A percentile compares a stretch with the other conserved stretches of the same genome.
Conservation (phyloP, 2,888 invertebrate species). For the Nasonia oneida region DNA sequence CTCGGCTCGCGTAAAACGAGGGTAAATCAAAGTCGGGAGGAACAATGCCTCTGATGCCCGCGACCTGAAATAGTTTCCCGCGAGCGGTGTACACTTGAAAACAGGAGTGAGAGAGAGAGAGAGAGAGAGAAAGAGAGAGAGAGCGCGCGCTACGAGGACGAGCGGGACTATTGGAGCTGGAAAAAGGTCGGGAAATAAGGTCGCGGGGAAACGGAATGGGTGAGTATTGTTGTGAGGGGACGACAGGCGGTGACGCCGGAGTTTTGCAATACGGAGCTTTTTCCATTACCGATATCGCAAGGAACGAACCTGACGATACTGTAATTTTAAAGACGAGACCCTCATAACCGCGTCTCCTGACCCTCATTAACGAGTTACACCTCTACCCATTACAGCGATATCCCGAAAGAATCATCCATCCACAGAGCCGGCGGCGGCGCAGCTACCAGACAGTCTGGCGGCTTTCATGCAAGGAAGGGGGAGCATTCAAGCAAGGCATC, state of each 20-base stretch:
- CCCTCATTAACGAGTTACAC: background rate
- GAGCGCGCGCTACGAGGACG: background rate
- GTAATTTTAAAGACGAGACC: too few relatives aligned
- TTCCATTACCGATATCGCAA: too few relatives aligned
- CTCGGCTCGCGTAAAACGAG: slow-evolving; percentile 41
- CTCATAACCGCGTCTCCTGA: background rate
- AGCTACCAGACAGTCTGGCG: background rate
- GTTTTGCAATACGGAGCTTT: too few relatives aligned
- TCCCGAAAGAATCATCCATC: background rate
- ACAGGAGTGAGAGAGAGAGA: slow-evolving; percentile 2
- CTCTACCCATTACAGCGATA: too few relatives aligned
- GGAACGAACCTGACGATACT: too few relatives aligned
- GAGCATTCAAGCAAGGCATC: background rate
- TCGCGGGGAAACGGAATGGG: background rate
- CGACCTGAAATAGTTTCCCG: slow-evolving; percentile 47
- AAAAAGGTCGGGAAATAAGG: slow-evolving; percentile 24
- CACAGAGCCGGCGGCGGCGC: background rate
- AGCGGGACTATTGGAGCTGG: background rate
- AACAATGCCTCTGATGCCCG: slow-evolving; percentile 34
- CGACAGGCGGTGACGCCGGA: background rate
- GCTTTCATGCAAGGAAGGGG: background rate
- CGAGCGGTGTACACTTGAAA: slow-evolving; percentile 30
- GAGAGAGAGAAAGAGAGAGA: too few relatives aligned
- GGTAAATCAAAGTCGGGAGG: slow-evolving; percentile 35
- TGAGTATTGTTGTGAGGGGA: background rate